Base-by-base conservation (phyloP, 2,888 invertebrate genomes). In the Patella depressa region DNA sequence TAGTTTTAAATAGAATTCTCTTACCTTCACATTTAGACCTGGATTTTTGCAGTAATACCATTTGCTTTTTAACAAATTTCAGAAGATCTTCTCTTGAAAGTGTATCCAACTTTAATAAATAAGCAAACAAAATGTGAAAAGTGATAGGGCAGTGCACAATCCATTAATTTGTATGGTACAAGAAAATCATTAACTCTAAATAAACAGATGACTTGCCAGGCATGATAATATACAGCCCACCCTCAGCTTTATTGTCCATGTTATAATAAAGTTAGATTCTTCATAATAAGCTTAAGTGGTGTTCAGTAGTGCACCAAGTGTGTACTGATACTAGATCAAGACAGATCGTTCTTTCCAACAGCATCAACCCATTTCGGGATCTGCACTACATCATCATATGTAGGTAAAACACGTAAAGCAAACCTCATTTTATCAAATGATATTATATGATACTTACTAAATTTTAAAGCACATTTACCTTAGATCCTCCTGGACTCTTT, bases 41-140 rank as follows among this genome's bases (percentile, higher is more conserved):
- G 54, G 89, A 85, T 82, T 91, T 91, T 82, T 91, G 90, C 45
- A 91, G 75, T 54, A 89, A 83, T 14, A 91, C 80, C 78, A 89
- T 87, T 84, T 92, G 91, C 78, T 90, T 91, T 85, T 91, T 91
- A 24, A 91, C 90, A 87, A 91, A 90, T 82, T 91, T 91, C 65
- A 91, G 85, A n/a, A 92, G 83, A 75, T 92, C 92, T 70, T 92
- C 92, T 78, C 86, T 86, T 19, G 89, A 84, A 71, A 91, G 83
- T 45, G 84, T 86, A 74, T 92, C 92, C 79, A 92, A 84, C 90
- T 91, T 81, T 14, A 82, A 83, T 57, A 59, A 65, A 54, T 71
- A 11, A 57, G 55, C 69, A 81, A 45, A 78, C 29, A 73, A 5
- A 73, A 29, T 15, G 19, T 59, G 15, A 59, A 59, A 24, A 12